Conservation (phyloP, 1,140 invertebrate genomes). For the Reticulitermes speratus region DNA sequence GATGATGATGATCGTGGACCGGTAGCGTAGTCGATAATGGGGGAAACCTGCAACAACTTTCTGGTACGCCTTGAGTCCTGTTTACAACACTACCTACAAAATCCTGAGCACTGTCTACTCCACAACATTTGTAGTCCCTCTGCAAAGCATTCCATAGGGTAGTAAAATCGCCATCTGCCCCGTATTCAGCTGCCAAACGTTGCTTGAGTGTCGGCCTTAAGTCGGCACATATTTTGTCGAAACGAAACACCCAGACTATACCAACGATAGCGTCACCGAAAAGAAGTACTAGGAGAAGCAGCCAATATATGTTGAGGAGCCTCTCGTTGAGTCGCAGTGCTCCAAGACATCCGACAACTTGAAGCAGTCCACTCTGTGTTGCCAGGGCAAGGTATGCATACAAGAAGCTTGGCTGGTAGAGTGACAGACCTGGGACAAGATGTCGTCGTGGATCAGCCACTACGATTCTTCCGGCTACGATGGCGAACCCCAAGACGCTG, state of each 20-base stretch:
- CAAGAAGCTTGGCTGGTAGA: slow-evolving; percentile 77
- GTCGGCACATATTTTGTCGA: slow-evolving; percentile 70
- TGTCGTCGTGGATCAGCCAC: slow-evolving; percentile 56
- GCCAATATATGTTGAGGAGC: slow-evolving; percentile 81
- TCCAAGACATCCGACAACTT: slow-evolving; percentile 76
- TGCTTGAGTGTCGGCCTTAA: slow-evolving; percentile 65
- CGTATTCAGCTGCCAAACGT: slow-evolving; percentile 63
- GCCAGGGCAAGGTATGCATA: slow-evolving; percentile 80
- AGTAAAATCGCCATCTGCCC: slow-evolving; percentile 67
- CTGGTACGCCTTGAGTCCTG: slow-evolving; percentile 61
- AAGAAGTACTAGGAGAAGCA: slow-evolving; percentile 73
- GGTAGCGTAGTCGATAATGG: slow-evolving; percentile 56
- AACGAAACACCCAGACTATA: slow-evolving; percentile 82
- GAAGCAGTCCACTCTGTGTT: slow-evolving; percentile 63
- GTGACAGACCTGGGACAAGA: slow-evolving; percentile 68
- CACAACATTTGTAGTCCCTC: slow-evolving; percentile 74
- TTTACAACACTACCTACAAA: slow-evolving; percentile 46
- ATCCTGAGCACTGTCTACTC: slow-evolving; percentile 67
- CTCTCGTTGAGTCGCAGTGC: slow-evolving; percentile 76
- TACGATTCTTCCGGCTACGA: slow-evolving; percentile 67
- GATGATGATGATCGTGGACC: not conserved
- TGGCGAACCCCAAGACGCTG: slow-evolving; percentile 74
- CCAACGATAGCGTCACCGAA: slow-evolving; percentile 82
- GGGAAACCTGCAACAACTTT: slow-evolving; percentile 53
- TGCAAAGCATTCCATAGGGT: slow-evolving; percentile 80